Base-by-base conservation (phyloP, 2,888 invertebrate genomes). In the Merodon equestris region DNA sequence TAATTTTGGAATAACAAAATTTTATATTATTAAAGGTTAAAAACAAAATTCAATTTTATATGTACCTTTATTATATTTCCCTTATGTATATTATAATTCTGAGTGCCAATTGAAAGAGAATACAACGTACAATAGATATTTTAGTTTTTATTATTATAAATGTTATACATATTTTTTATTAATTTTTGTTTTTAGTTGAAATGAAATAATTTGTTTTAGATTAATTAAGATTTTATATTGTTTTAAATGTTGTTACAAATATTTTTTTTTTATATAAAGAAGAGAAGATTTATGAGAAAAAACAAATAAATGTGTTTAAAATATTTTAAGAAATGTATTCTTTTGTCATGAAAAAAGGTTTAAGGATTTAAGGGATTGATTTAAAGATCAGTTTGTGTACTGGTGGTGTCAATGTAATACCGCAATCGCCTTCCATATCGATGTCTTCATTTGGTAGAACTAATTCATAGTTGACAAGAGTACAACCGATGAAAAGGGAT, bases 321-420 rank as follows among this genome's bases (percentile, higher is more conserved):
- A 67, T 66, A 58, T 64, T 51, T 60, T 50, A 0, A 53, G 68
- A 76, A 79, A 58, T 64, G n/a, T n/a, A n/a, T n/a, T n/a, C n/a
- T n/a, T n/a, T n/a, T n/a, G n/a, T n/a, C n/a, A n/a, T n/a, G n/a
- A n/a, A n/a, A 73, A 36, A 5, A 36, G 7, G 36, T 36, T 36
- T 36, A 9, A 42, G 19, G 15, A 48, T n/a, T 63, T 40, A 66
- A 48, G 27, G 27, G 27, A 27, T 27, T 27, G 27, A 7, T 48
- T 77, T 75, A 45, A 84, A 82, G n/a, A 74, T 81, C 18, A 93
- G 83, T 36, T 86, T 86, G 83, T 92, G 92, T 0, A 88, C 86
- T 34, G 92, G 92, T 0, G 96, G 95, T 0, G 92, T 89, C 10
- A 96, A 87, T 0, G 95, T 95, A 9, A 96, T 92, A 2, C 96